Conservation (phyloP, 2,888 invertebrate genomes). For the Chalcosyrphus nemorum region DNA sequence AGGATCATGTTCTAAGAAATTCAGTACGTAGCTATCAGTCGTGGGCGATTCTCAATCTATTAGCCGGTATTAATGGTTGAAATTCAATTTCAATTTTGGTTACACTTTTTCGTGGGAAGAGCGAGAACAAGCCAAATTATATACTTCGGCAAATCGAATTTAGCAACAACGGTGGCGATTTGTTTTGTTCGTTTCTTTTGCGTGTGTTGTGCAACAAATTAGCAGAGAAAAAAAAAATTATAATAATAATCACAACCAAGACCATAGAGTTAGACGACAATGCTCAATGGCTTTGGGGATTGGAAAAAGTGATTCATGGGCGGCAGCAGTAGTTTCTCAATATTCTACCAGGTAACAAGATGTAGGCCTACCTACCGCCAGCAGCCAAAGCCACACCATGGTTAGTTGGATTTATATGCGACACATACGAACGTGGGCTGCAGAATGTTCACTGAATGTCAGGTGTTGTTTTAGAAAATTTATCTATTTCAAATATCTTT, state of each 20-base stretch:
- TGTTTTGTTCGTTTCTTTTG: too few species aligned
- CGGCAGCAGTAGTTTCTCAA: constrained; percentile 57
- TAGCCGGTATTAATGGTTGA: constrained; percentile 45
- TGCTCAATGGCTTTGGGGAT: constrained; percentile 51
- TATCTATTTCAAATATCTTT: constrained; percentile 66
- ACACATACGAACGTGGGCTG: constrained; percentile 50
- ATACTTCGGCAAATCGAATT: constrained; percentile 35
- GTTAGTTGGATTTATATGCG: constrained; percentile 10
- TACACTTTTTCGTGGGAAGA: constrained; percentile 43
- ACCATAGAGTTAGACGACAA: constrained; percentile 32
- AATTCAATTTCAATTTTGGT: constrained; percentile 40
- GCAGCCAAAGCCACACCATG: constrained; percentile 27
- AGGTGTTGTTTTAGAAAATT: constrained; percentile 63
- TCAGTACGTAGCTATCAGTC: not conserved
- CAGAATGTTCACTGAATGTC: constrained; percentile 64
- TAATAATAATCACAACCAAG: constrained; percentile 37
- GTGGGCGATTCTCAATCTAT: constrained; percentile 44
- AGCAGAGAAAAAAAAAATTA: constrained; percentile 1
- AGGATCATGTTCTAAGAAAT: constrained; percentile 7
- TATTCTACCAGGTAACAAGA: constrained; percentile 25
- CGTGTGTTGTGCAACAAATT: constrained; percentile 6
- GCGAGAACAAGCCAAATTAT: constrained; percentile 46
- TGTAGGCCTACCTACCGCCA: constrained; percentile 47
- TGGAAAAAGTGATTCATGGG: constrained; percentile 58
- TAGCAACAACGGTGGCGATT: constrained; percentile 7